A percentile compares a stretch with the other conserved stretches of the same genome.
Conservation (phyloP, 2,888 invertebrate species). For the Lathronympha strigana region DNA sequence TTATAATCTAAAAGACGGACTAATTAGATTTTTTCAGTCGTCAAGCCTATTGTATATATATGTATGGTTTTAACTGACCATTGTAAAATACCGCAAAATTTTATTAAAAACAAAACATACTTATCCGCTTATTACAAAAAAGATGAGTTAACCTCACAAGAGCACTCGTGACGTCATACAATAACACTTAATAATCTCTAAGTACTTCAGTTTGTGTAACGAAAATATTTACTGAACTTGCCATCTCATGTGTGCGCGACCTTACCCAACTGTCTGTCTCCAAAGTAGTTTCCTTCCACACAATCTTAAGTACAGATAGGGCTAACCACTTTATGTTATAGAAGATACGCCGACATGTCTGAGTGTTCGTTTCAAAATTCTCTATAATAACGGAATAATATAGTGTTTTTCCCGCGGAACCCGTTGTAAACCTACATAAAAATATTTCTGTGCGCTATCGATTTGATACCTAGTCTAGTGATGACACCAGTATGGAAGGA, state of each 20-base stretch:
- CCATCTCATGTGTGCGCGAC: slow-evolving; percentile 30
- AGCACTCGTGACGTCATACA: slow-evolving; percentile 12
- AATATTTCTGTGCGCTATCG: background rate
- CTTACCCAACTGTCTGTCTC: slow-evolving; percentile 32
- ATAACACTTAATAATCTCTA: slow-evolving; percentile 14
- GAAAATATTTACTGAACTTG: slow-evolving; percentile 22
- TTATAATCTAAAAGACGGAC: no score
- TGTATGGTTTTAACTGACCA: background rate
- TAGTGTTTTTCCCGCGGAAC: background rate
- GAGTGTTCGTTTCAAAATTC: background rate
- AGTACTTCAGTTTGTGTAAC: slow-evolving; percentile 4
- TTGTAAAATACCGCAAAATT: background rate
- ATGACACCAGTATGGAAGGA: background rate
- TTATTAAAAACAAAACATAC: background rate
- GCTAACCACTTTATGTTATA: background rate
- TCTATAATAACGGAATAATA: background rate
- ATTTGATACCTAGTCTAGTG: background rate
- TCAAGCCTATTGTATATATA: no score
- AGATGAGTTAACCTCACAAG: slow-evolving; percentile 1
- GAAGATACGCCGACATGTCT: background rate
- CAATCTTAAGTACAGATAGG: slow-evolving; percentile 4
- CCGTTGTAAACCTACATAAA: background rate
- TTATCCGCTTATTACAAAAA: background rate
- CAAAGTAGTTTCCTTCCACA: slow-evolving; percentile 10
- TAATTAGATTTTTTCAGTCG: no score